Conservation (phyloP, 2,888 invertebrate species). For the Himalopsyche anomala region DNA sequence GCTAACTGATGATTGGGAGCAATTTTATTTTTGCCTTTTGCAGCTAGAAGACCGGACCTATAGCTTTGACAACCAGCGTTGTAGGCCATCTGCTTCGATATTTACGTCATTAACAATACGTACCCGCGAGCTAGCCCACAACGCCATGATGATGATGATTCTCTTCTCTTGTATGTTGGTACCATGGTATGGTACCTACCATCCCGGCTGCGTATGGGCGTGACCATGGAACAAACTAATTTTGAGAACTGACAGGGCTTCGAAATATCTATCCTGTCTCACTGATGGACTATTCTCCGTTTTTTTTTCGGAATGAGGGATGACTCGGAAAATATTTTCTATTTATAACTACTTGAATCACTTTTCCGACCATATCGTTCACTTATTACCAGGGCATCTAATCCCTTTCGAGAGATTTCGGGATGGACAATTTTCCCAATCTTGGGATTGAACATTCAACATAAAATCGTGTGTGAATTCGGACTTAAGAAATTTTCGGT, state of each 20-base stretch:
- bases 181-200: background rate
- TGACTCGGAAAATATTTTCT: background rate
- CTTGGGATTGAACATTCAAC: too few species aligned
- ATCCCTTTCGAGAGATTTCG: too few species aligned
- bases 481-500: too few species aligned
- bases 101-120: slow-evolving; percentile 18
- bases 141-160: slow-evolving; percentile 5
- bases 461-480: too few species aligned
- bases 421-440: too few species aligned
- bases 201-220: slow-evolving; percentile 20
- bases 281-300: slow-evolving; percentile 9
- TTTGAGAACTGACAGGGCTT: slow-evolving; percentile 34
- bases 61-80: background rate
- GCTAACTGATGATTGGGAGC: too few species aligned
- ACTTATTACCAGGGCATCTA: too few species aligned
- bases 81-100: slow-evolving; percentile 1
- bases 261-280: slow-evolving; percentile 26
- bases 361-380: too few species aligned
- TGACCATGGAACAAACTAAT: slow-evolving; percentile 30
- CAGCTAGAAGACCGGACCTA: too few species aligned
- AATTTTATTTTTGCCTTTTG: too few species aligned
- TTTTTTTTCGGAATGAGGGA: background rate
- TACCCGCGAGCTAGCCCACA: slow-evolving; percentile 29
- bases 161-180: slow-evolving; percentile 1
- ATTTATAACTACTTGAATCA: too few species aligned